Conservation (phyloP, 2,888 invertebrate genomes). For the Muscina levida region DNA sequence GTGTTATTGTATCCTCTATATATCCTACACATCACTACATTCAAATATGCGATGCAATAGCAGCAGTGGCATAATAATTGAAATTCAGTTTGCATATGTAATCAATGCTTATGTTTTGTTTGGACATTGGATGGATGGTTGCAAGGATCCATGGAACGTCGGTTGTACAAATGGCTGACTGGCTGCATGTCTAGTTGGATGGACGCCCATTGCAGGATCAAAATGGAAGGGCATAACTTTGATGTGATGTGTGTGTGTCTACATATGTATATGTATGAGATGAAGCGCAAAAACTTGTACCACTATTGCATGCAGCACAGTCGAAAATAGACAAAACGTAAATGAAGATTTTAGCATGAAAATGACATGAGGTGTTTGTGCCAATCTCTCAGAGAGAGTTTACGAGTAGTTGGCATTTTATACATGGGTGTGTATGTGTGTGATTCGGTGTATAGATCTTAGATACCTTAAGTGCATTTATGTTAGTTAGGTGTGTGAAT, state of each 20-base stretch:
- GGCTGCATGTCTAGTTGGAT: conserved; percentile 4
- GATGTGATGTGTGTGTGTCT: no score
- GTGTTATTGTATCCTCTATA: neutral
- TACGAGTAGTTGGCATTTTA: no score
- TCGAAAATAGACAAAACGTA: conserved; percentile 52
- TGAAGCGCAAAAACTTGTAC: neutral
- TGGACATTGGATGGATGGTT: conserved; percentile 47
- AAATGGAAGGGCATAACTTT: conserved; percentile 12
- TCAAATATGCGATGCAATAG: neutral
- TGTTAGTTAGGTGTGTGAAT: conserved; percentile 40
- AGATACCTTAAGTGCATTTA: no score
- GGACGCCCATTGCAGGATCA: neutral
- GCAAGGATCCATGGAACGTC: neutral
- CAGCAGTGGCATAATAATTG: conserved; percentile 54
- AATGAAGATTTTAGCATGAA: conserved; percentile 35
- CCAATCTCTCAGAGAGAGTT: conserved; percentile 25
- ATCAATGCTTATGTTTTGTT: conserved; percentile 61
- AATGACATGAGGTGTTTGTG: conserved; percentile 33
- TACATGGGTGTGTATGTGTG: no score
- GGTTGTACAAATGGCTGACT: conserved; percentile 21
- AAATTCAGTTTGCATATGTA: conserved; percentile 64
- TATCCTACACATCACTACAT: conserved; percentile 4
- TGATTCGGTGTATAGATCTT: no score
- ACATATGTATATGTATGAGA: no score
- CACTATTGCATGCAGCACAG: conserved; percentile 26